Percentiles rank a stretch among this genome's conserved stretches.
These are phyloP conservation scores for Phenganax marumi DNA, from an alignment of 92 coral and sea anemone species.

Conservation along the genomic window DNA sequence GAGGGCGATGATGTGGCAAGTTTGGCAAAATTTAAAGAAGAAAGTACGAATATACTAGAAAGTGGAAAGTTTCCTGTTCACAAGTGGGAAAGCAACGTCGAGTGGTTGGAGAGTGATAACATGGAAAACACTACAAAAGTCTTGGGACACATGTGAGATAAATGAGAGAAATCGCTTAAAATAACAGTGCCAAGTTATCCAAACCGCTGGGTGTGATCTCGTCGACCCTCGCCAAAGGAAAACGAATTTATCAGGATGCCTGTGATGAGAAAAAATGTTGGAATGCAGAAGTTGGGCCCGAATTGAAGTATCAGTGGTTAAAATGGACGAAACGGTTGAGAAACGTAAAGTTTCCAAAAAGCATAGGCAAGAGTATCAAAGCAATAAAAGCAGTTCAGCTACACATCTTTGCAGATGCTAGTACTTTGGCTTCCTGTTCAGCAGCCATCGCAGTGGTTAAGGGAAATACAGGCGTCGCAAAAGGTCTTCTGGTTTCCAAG, in stretches of 20 bases:
- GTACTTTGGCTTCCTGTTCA: slow-evolving; percentile 62
- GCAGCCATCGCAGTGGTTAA: slow-evolving; percentile 62
- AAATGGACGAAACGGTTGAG: slow-evolving; percentile 33
- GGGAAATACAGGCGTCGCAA: slow-evolving; percentile 45
- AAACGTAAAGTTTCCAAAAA: not conserved
- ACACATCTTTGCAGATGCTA: slow-evolving; percentile 69
- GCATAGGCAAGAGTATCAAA: slow-evolving; percentile 11
- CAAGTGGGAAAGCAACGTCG: slow-evolving; percentile 54
- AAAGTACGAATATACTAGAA: slow-evolving; percentile 42
- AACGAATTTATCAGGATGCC: slow-evolving; percentile 44
- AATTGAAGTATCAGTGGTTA: slow-evolving; percentile 8
- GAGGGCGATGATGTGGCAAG: slow-evolving; percentile 12
- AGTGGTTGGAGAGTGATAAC: slow-evolving; percentile 38
- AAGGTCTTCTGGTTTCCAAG: slow-evolving; percentile 66
- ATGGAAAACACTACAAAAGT: slow-evolving; percentile 43
- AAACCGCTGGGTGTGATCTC: slow-evolving; percentile 36
- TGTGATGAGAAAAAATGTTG: slow-evolving; percentile 31
- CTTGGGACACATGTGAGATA: slow-evolving; percentile 59
- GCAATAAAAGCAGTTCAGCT: slow-evolving; percentile 50
- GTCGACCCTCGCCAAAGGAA: slow-evolving; percentile 41
- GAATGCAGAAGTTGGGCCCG: slow-evolving; percentile 34
- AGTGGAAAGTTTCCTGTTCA: slow-evolving; percentile 51
- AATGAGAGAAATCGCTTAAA: slow-evolving; percentile 41
- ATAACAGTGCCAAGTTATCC: slow-evolving; percentile 7
- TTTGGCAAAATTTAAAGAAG: slow-evolving; percentile 49